A percentile compares a stretch with the other conserved stretches of the same genome.
Evolutionary conservation across 2,797 vertebrate genomes (phyloP).

Genomic region (Rhodeus uyekii): DNA sequence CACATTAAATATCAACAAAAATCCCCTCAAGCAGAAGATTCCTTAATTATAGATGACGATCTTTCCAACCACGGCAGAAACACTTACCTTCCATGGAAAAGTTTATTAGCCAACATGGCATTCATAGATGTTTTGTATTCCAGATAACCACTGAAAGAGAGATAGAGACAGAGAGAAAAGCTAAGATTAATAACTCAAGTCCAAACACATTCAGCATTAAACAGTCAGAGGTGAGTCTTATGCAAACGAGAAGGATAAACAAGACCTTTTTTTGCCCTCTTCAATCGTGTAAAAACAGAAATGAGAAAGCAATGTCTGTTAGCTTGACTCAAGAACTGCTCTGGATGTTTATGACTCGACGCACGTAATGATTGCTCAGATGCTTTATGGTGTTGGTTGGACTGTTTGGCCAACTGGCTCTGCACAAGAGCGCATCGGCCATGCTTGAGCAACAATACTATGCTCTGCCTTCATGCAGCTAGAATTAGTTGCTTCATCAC

Average conservation of each 20-base stretch:
- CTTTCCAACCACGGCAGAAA: slow-evolving; percentile 67
- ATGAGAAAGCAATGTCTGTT: background rate
- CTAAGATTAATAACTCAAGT: slow-evolving; percentile 60
- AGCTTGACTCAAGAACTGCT: background rate
- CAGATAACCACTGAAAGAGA: slow-evolving; percentile 85
- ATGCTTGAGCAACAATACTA: background rate
- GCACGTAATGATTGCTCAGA: background rate
- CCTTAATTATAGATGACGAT: slow-evolving; percentile 68
- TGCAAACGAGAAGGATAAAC: background rate
- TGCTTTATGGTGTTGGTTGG: background rate
- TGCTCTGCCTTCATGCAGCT: background rate
- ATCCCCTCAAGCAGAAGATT: slow-evolving; percentile 57
- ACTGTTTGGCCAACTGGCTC: background rate
- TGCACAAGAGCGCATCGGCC: background rate
- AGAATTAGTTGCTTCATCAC: slow-evolving; percentile 2
- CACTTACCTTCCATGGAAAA: slow-evolving; percentile 93
- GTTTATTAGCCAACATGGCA: slow-evolving; percentile 90
- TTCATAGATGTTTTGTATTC: slow-evolving; percentile 97
- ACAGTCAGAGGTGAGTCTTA: background rate
- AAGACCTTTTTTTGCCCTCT: background rate
- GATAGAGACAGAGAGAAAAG: slow-evolving; percentile 62
- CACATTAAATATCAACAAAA: slow-evolving; percentile 67
- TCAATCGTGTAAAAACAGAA: background rate
- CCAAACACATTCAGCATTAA: slow-evolving; percentile 48
- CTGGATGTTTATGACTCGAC: background rate